phyloP scores from a whole-genome alignment of 2,797 vertebrate genomes.

The Morus bassanus region DNA sequence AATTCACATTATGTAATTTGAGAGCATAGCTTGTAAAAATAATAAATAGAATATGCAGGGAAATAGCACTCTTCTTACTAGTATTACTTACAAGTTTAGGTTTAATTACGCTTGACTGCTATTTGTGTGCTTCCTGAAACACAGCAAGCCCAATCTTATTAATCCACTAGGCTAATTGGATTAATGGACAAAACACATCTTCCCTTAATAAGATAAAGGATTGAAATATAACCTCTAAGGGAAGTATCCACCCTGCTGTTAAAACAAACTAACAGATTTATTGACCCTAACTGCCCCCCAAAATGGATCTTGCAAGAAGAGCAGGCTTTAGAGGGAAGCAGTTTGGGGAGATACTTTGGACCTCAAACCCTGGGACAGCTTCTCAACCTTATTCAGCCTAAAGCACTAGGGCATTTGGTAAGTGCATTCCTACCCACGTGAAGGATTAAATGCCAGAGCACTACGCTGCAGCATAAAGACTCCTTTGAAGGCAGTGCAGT shows the following conservation, averaged over 20 bases:
- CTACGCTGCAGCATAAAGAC: rapidly evolving
- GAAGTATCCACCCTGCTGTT: constrained; percentile 15
- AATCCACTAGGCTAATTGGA: constrained; percentile 4
- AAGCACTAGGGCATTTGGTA: not conserved
- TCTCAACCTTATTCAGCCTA: not conserved
- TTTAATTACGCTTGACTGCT: not conserved
- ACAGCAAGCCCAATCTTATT: not conserved
- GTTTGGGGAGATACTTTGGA: not conserved
- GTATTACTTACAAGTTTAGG: not conserved
- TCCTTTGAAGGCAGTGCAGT: not conserved
- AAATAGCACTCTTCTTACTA: not conserved
- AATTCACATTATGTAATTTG: not conserved
- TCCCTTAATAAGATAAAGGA: constrained; percentile 54
- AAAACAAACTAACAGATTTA: not conserved
- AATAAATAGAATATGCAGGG: not conserved
- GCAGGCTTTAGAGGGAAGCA: not conserved
- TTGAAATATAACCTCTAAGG: not conserved
- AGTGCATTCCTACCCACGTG: no score
- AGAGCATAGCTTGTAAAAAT: not conserved
- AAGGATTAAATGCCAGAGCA: not conserved
- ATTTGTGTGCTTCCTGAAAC: constrained; percentile 14
- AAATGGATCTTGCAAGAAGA: not conserved
- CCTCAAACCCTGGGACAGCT: not conserved
- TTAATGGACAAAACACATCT: constrained; percentile 59
- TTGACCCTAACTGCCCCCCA: not conserved